phyloP scores from a whole-genome alignment of 2,797 vertebrate species.

The Lemur catta region DNA sequence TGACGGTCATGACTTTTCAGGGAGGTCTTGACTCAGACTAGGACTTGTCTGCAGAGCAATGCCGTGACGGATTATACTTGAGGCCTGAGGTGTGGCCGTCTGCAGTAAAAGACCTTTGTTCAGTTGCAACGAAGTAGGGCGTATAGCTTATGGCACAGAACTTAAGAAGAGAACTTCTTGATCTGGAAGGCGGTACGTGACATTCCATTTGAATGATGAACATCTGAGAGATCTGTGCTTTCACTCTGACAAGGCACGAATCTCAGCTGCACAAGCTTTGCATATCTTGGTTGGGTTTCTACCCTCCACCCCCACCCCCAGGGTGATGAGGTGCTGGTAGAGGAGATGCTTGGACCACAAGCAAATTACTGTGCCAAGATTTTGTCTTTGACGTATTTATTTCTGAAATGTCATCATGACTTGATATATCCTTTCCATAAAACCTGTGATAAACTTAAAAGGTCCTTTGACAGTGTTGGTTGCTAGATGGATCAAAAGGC shows the following conservation, averaged over 20 bases:
- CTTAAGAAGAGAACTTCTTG: neutral
- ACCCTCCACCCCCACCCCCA: neutral
- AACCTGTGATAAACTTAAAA: neutral
- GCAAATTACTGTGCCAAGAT: neutral
- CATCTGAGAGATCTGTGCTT: accelerated
- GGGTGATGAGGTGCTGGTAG: neutral
- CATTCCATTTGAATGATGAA: neutral
- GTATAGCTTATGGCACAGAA: neutral
- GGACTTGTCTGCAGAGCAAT: neutral
- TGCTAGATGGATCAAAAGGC: neutral
- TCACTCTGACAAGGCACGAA: accelerated
- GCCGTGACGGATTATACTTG: neutral
- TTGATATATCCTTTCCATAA: neutral
- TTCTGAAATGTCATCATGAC: neutral
- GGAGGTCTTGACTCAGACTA: neutral
- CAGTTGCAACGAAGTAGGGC: neutral
- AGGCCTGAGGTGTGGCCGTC: neutral
- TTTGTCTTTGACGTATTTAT: neutral
- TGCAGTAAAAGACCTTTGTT: neutral
- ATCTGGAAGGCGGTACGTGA: accelerated
- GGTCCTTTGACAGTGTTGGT: neutral
- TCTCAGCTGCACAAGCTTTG: neutral
- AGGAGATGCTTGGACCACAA: neutral
- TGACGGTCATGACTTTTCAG: neutral
- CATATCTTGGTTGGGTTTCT: neutral